These are phyloP conservation scores for Lophius americanus DNA, from an alignment of 2,797 vertebrate species.

Conservation along the genomic window DNA sequence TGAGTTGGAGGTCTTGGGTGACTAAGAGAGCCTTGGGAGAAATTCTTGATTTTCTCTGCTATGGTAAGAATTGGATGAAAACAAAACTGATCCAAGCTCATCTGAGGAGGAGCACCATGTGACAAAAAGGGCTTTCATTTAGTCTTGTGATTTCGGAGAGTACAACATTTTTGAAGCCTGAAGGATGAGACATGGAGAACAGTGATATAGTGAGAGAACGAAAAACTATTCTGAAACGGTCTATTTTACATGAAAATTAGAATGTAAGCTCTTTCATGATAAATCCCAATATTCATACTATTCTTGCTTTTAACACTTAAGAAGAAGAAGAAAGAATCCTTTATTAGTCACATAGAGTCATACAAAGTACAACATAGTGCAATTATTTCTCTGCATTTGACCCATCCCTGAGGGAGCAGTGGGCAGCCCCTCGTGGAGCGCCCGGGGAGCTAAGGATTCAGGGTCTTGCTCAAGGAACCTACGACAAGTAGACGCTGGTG, in stretches of 20 bases:
- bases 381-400: too few species aligned
- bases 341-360: too few species aligned
- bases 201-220: constrained; percentile 13
- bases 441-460: too few species aligned
- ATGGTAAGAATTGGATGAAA: constrained; percentile 20
- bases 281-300: background rate
- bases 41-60: constrained; percentile 11
- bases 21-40: constrained; percentile 1
- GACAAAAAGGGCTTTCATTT: constrained; percentile 55
- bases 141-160: constrained; percentile 77
- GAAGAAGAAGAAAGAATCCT: too few species aligned
- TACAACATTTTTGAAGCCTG: constrained; percentile 55
- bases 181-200: constrained; percentile 34
- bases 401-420: too few species aligned
- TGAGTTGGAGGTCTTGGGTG: constrained; percentile 16
- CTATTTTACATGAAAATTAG: background rate
- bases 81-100: constrained; percentile 40
- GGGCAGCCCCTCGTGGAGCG: too few species aligned
- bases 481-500: too few species aligned
- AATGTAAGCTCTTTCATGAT: constrained; percentile 1
- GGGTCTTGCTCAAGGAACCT: too few species aligned
- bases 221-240: constrained; percentile 7
- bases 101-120: constrained; percentile 59
- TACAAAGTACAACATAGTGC: too few species aligned
- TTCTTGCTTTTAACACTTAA: constrained; percentile 8